Base-by-base conservation (phyloP, 1,140 invertebrate species). In the Sarcophaga bullata region DNA sequence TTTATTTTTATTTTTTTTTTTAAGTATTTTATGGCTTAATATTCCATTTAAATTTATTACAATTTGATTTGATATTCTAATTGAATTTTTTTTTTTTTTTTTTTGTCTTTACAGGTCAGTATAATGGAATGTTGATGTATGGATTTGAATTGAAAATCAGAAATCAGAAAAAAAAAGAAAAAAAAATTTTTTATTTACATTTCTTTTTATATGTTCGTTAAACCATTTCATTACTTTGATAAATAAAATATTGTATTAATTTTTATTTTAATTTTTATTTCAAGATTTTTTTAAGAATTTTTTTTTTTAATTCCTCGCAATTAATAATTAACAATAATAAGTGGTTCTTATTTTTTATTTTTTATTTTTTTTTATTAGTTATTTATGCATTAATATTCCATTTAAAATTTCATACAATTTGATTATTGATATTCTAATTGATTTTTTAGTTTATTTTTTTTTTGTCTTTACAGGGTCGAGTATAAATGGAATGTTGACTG, bases 391-490 rank as follows among this genome's bases (percentile, higher is more conserved):
- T n/a, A n/a, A n/a, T 19, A 68, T 68, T 25, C 10, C 17, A 68
- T 68, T 68, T 6, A 25, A 68, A 68, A n/a, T 68, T 68, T 68
- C 19, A 25, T 68, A 19, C 62, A 68, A 8, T 68, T 15, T 68
- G n/a, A 19, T 68, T 68, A n/a, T n/a, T 68, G 6, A 68, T 68
- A 25, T 68, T 68, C 19, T 52, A 19, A 17, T n/a, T 68, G 19
- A 68, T 68, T 76, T 19, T 49, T 48, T 49, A n/a, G n/a, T 8
- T 76, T 47, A 19, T 13, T 49, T 0, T 50, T 78, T 78, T 50
- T 17, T 50, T 78, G 17, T 78, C 75, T 78, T 78, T 78, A 17
- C 75, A 78, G 75, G 75, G n/a, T 78, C 75, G n/a, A 52, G 75
- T 78, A 78, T 46, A 9, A 52, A n/a, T 25, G 37, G 13, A 72